These are phyloP conservation scores for Habropoda laboriosa DNA, from an alignment of 1,140 invertebrate species.

Conservation along the genomic window DNA sequence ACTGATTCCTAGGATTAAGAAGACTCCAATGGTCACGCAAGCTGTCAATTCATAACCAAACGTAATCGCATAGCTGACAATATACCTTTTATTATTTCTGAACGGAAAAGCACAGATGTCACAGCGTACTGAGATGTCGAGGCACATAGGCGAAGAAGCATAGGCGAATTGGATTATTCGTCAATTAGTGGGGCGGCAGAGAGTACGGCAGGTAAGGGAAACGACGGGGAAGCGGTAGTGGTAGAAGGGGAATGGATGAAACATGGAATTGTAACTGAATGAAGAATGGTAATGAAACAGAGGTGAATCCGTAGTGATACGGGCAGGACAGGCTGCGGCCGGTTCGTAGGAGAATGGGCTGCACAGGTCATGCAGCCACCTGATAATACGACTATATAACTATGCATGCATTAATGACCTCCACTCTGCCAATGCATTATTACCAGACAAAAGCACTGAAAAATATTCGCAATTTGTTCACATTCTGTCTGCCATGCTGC, in stretches of 20 bases:
- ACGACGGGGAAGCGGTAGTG: neutral
- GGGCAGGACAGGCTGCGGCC: constrained; percentile 31
- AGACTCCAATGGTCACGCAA: too few species aligned
- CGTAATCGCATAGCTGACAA: too few species aligned
- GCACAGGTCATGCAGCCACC: constrained; percentile 15
- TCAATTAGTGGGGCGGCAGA: neutral
- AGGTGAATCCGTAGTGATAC: constrained; percentile 59
- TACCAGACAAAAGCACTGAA: constrained; percentile 5
- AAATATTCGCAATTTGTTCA: neutral
- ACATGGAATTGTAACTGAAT: constrained; percentile 66
- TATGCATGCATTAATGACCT: constrained; percentile 22
- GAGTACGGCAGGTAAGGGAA: neutral
- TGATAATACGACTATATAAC: constrained; percentile 45
- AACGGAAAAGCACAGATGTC: too few species aligned
- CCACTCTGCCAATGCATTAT: neutral
- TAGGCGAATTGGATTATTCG: constrained; percentile 55
- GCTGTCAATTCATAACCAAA: too few species aligned
- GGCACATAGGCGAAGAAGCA: constrained; percentile 24
- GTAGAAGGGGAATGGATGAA: constrained; percentile 42
- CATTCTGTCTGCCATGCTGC: neutral
- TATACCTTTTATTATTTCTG: too few species aligned
- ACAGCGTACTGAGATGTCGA: too few species aligned
- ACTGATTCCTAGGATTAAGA: too few species aligned
- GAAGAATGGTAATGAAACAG: constrained; percentile 66
- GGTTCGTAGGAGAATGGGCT: constrained; percentile 27